phyloP scores from a whole-genome alignment of 2,888 invertebrate species.

The Argynnis bischoffii region DNA sequence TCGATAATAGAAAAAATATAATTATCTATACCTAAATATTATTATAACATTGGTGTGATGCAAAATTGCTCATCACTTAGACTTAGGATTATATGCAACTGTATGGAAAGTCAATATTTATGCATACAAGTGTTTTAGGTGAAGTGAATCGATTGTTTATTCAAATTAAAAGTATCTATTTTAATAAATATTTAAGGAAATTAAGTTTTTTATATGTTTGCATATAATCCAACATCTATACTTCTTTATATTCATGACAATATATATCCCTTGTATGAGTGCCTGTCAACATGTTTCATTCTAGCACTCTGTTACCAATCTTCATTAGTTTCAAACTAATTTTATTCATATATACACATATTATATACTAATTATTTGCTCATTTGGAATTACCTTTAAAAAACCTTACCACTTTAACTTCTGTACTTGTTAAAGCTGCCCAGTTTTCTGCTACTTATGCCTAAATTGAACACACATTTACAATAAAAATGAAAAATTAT shows the following conservation, averaged over 20 bases:
- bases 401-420: constrained; percentile 12
- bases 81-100: constrained; percentile 18
- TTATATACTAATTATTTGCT: constrained; percentile 57
- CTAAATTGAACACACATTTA: constrained; percentile 78
- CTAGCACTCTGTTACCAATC: constrained; percentile 4
- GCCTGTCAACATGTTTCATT: constrained; percentile 12
- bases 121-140: background rate
- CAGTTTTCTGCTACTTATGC: constrained; percentile 59
- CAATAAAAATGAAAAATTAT: constrained; percentile 54
- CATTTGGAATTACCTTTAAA: constrained; percentile 57
- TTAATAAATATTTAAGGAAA: background rate
- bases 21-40: constrained; percentile 19
- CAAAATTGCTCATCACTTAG: constrained; percentile 14
- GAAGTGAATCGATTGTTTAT: too few species aligned
- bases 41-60: constrained; percentile 21
- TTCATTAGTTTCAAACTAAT: constrained; percentile 19
- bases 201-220: background rate
- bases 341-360: constrained; percentile 53
- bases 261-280: constrained; percentile 23
- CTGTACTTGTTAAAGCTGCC: constrained; percentile 11
- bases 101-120: background rate
- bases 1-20: constrained; percentile 27
- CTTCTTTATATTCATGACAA: constrained; percentile 6
- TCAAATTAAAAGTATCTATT: background rate
- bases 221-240: constrained; percentile 18